Evolutionary conservation across 2,113 vertebrate genomes (phyloP).

Genomic region (Corapipo altera): DNA sequence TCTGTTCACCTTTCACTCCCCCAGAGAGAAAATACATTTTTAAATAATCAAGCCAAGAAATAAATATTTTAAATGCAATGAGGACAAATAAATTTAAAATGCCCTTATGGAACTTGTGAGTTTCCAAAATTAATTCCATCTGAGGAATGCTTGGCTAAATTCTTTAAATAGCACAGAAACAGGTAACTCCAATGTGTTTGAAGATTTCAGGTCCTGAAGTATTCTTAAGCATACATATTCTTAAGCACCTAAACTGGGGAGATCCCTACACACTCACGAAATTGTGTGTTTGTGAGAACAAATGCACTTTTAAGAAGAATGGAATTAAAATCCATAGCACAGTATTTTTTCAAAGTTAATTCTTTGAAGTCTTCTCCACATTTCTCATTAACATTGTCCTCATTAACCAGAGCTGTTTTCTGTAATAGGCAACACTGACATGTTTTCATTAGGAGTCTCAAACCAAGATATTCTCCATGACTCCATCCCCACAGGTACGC

Average conservation of each 20-base stretch:
- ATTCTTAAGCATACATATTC: background rate
- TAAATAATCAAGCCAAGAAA: background rate
- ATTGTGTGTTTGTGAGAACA: background rate
- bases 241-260: background rate
- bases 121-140: background rate
- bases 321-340: background rate
- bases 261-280: background rate
- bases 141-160: background rate
- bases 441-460: background rate
- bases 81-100: background rate
- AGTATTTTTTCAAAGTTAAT: background rate
- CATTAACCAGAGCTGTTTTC: background rate
- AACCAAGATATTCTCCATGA: rapidly evolving
- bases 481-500: background rate
- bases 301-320: background rate
- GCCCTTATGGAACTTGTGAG: background rate
- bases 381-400: background rate
- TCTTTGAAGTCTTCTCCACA: background rate
- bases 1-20: background rate
- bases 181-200: background rate
- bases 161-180: background rate
- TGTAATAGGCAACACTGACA: background rate
- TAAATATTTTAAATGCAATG: background rate
- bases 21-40: background rate
- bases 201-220: background rate